Conservation (phyloP, 2,113 vertebrate species). For the Cacatua alba region DNA sequence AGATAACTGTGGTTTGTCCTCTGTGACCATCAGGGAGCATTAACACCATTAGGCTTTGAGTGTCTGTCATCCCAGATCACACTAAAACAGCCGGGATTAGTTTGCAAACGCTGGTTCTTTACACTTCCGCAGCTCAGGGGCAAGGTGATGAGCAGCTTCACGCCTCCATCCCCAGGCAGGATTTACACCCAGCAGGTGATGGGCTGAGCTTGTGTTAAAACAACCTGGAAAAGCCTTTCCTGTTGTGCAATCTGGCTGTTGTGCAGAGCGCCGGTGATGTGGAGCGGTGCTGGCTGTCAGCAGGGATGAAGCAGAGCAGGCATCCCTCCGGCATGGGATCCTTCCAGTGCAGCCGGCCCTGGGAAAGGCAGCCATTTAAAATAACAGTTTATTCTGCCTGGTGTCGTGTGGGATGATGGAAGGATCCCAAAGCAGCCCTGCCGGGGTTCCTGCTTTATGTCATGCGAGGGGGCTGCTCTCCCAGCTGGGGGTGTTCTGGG, state of each 20-base stretch:
- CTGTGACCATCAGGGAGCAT: not conserved
- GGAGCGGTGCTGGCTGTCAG: not conserved
- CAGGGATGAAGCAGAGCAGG: not conserved
- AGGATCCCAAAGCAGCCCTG: conserved; percentile 31
- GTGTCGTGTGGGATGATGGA: not conserved
- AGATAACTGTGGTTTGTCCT: no score
- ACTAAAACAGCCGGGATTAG: rapidly evolving
- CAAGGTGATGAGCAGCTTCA: not conserved
- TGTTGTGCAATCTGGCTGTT: rapidly evolving
- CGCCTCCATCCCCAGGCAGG: rapidly evolving
- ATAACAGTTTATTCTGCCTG: conserved; percentile 53
- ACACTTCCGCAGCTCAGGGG: not conserved
- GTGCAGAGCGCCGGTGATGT: rapidly evolving
- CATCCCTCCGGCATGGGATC: not conserved
- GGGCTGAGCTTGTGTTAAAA: not conserved
- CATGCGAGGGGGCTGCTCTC: not conserved
- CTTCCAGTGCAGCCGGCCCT: not conserved
- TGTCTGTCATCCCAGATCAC: not conserved
- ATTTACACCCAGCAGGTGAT: not conserved
- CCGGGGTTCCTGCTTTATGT: conserved; percentile 19
- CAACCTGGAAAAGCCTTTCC: not conserved
- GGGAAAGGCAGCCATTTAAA: conserved; percentile 41
- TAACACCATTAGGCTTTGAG: not conserved
- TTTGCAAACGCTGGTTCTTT: rapidly evolving
- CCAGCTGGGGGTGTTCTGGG: not conserved